These are phyloP conservation scores for Ceratina australensis DNA, from an alignment of 1,140 invertebrate genomes.

Conservation along the genomic window DNA sequence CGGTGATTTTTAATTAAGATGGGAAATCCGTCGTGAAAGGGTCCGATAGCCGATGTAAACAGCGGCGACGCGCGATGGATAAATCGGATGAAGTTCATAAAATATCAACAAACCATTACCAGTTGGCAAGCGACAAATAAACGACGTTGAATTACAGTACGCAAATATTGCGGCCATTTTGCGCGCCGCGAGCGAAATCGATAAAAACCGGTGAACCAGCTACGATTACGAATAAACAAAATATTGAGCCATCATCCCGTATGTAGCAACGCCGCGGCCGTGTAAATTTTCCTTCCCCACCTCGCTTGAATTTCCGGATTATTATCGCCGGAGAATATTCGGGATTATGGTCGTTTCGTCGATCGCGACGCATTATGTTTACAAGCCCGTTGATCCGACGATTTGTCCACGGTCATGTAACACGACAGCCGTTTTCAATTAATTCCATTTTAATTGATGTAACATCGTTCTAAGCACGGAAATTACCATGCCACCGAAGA, in stretches of 20 bases:
- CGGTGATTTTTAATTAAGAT: too few species aligned
- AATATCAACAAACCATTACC: conserved; percentile 13
- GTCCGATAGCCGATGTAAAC: too few species aligned
- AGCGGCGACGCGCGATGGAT: background rate
- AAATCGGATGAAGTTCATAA: background rate
- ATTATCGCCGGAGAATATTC: conserved; percentile 60
- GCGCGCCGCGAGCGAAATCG: conserved; percentile 26
- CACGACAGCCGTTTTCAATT: conserved; percentile 44
- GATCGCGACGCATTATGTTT: conserved; percentile 55
- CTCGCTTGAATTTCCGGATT: conserved; percentile 55
- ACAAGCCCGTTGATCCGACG: conserved; percentile 46
- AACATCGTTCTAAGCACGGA: background rate
- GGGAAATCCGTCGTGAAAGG: background rate
- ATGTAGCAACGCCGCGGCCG: background rate
- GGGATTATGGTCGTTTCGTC: conserved; percentile 54
- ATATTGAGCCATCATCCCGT: conserved; percentile 44
- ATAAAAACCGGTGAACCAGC: conserved; percentile 43
- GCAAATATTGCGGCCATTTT: conserved; percentile 40
- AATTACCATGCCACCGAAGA: too few species aligned
- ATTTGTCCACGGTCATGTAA: background rate
- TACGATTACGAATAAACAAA: conserved; percentile 63
- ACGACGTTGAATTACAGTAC: conserved; percentile 35
- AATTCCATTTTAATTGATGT: conserved; percentile 54
- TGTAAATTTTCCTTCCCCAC: conserved; percentile 46
- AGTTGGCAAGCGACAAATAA: conserved; percentile 18